Conservation (phyloP, 2,797 vertebrate genomes). For the Melanitta fusca region DNA sequence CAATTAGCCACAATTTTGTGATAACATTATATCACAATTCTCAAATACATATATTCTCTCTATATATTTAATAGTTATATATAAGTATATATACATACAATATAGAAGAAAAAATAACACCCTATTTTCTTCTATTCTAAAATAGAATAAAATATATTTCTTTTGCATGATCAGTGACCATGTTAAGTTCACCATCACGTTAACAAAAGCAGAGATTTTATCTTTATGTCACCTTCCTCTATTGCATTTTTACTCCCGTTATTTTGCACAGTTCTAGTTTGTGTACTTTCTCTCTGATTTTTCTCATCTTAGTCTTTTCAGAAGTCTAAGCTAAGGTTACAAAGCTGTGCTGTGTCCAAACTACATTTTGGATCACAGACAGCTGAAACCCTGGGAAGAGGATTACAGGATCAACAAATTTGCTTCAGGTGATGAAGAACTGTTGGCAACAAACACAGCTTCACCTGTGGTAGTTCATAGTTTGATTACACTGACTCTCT, state of each 20-base stretch:
- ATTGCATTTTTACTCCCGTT: not conserved
- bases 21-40: not conserved
- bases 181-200: not conserved
- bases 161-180: not conserved
- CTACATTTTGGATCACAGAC: not conserved
- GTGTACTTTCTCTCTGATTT: not conserved
- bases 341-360: not conserved
- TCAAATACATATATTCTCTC: not conserved
- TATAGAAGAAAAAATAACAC: not conserved
- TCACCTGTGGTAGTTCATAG: not conserved
- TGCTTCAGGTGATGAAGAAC: not conserved
- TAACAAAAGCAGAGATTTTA: not conserved
- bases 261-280: not conserved
- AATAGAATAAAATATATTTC: not conserved
- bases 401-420: not conserved
- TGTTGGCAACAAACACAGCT: not conserved
- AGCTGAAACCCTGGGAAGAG: not conserved
- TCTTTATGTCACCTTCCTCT: not conserved
- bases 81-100: no score
- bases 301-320: not conserved
- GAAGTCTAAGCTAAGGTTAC: not conserved
- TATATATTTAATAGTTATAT: not conserved
- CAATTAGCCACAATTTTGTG: not conserved
- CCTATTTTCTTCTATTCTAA: not conserved
- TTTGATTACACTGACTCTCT: not conserved